phyloP scores from a whole-genome alignment of 2,113 vertebrate species.

The Limanda limanda region DNA sequence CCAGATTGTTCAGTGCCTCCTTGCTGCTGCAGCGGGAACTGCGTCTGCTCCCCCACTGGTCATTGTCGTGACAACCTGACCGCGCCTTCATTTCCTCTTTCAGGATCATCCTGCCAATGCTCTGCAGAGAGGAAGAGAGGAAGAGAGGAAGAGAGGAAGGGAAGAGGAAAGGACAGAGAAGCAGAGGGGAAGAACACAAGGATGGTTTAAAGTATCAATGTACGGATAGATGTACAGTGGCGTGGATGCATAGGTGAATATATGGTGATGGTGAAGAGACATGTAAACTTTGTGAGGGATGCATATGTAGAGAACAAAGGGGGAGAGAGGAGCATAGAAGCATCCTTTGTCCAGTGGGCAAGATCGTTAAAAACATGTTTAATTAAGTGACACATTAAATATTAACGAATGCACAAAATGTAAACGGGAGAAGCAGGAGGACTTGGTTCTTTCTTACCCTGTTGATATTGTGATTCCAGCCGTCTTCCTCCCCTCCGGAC shows the following conservation, averaged over 20 bases:
- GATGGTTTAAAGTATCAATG: conserved; percentile 5
- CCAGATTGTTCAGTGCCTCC: conserved; percentile 88
- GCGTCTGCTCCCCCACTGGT: conserved; percentile 91
- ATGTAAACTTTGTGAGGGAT: background rate
- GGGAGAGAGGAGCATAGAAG: too few species aligned
- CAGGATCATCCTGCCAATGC: conserved; percentile 95
- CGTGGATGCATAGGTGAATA: background rate
- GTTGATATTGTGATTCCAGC: conserved; percentile 77
- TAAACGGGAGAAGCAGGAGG: background rate
- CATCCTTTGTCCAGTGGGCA: background rate
- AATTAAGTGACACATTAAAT: conserved; percentile 61
- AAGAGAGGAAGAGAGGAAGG: background rate
- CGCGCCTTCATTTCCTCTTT: conserved; percentile 99
- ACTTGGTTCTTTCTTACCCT: conserved; percentile 52
- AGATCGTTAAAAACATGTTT: conserved; percentile 26
- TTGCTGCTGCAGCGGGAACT: conserved; percentile 91
- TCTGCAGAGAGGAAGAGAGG: conserved; percentile 76
- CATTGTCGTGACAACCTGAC: conserved; percentile 89
- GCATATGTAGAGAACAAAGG: conserved; percentile 5
- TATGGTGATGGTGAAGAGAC: conserved; percentile 12
- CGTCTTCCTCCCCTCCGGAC: conserved; percentile 75
- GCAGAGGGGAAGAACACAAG: conserved; percentile 8
- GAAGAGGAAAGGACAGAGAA: background rate
- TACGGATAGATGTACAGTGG: background rate
- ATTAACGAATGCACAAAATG: conserved; percentile 35